A percentile compares a stretch with the other conserved stretches of the same genome.
Evolutionary conservation across 2,113 vertebrate species (phyloP).

Genomic region (Motacilla alba): DNA sequence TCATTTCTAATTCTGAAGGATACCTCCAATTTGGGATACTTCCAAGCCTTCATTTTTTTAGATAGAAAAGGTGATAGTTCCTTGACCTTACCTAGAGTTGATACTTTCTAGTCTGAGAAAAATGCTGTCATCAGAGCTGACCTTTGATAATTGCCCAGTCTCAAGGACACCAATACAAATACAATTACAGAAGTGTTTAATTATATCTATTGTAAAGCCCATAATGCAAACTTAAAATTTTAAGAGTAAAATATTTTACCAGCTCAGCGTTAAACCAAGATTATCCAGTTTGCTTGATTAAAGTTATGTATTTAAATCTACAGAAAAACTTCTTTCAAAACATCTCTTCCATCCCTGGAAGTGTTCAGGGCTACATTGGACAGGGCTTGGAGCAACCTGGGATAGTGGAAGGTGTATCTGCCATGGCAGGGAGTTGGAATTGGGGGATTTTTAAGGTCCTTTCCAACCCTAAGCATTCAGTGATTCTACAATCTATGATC

Average conservation of each 20-base stretch:
- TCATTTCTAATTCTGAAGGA: neutral
- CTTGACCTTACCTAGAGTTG: neutral
- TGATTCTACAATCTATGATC: neutral
- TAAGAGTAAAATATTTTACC: neutral
- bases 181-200: neutral
- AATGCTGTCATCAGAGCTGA: neutral
- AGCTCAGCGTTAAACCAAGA: fast-evolving
- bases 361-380: fast-evolving
- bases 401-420: neutral
- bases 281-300: neutral
- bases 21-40: neutral
- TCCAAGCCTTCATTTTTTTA: neutral
- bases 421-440: neutral
- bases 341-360: neutral
- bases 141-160: neutral
- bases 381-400: neutral
- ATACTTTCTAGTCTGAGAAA: neutral
- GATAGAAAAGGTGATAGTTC: neutral
- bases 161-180: neutral
- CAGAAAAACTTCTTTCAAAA: neutral
- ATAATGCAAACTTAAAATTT: neutral
- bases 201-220: neutral
- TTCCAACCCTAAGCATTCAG: neutral
- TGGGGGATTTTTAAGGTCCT: neutral
- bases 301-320: neutral